Conservation (phyloP, 2,888 invertebrate species). For the Acanthopleura granulata region DNA sequence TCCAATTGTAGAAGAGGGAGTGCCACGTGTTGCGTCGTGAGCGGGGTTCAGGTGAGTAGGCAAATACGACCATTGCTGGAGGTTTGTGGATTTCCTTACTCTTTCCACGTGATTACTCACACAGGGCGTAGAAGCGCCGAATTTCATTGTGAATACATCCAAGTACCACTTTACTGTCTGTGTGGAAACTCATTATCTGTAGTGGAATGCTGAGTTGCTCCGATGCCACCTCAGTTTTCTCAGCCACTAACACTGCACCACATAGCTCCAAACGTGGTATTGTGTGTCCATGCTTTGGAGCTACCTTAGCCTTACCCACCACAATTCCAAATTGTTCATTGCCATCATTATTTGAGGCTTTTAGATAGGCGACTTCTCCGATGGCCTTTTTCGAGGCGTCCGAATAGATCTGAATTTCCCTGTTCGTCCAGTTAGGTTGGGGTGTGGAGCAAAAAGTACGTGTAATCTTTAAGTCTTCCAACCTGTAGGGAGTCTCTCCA, state of each 20-base stretch:
- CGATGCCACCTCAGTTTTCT: background rate
- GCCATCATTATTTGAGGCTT: too few relatives aligned
- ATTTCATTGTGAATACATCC: background rate
- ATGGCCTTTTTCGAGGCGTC: slow-evolving; percentile 1
- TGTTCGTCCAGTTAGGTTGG: too few relatives aligned
- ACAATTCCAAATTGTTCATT: too few relatives aligned
- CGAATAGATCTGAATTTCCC: background rate
- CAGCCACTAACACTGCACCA: slow-evolving; percentile 23
- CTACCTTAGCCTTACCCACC: too few relatives aligned
- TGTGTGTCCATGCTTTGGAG: background rate
- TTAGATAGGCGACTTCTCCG: too few relatives aligned
- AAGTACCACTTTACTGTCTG: background rate
- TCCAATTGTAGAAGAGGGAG: too few relatives aligned
- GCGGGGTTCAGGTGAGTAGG: too few relatives aligned
- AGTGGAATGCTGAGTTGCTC: background rate
- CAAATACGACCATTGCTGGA: too few relatives aligned
- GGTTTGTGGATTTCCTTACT: background rate
- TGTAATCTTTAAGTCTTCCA: background rate
- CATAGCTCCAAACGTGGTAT: slow-evolving; percentile 24
- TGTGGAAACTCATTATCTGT: background rate
- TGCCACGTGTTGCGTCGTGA: too few relatives aligned
- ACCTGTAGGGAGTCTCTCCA: slow-evolving; percentile 17
- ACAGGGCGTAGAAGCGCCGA: background rate
- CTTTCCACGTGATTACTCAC: background rate
- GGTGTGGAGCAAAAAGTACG: background rate